Conservation (phyloP, 2,888 invertebrate species). For the Palloptera scutellata region DNA sequence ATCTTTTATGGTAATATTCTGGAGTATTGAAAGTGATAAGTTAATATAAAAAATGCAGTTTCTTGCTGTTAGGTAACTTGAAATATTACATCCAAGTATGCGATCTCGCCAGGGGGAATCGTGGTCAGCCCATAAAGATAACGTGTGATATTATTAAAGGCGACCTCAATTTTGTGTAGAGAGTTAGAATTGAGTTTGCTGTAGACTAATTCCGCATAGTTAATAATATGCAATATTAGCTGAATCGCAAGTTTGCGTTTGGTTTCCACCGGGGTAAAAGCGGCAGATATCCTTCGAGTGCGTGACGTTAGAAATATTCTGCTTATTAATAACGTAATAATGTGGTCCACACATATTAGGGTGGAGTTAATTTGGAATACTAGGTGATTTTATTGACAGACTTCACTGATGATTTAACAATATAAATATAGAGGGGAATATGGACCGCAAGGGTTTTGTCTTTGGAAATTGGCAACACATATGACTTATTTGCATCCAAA, state of each 20-base stretch:
- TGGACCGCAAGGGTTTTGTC: neutral
- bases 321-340: neutral
- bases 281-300: neutral
- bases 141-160: slow-evolving; percentile 8
- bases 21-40: neutral
- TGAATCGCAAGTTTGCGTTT: neutral
- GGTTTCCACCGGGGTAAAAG: slow-evolving; percentile 5
- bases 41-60: slow-evolving; percentile 7
- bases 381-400: slow-evolving; percentile 7
- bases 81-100: neutral
- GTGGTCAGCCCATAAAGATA: slow-evolving; percentile 2
- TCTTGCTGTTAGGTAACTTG: neutral
- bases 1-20: neutral
- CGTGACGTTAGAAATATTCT: neutral
- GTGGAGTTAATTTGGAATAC: neutral
- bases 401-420: neutral
- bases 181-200: slow-evolving; percentile 10
- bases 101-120: neutral
- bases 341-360: neutral
- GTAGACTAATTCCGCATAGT: slow-evolving; percentile 1
- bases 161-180: slow-evolving; percentile 1
- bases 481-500: slow-evolving; percentile 9
- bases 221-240: slow-evolving; percentile 1
- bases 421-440: slow-evolving; percentile 9
- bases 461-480: neutral